A percentile compares a stretch with the other conserved stretches of the same genome.
Evolutionary conservation across 2,113 vertebrate genomes (phyloP).

Genomic region (Rhynchopsitta pachyrhyncha): DNA sequence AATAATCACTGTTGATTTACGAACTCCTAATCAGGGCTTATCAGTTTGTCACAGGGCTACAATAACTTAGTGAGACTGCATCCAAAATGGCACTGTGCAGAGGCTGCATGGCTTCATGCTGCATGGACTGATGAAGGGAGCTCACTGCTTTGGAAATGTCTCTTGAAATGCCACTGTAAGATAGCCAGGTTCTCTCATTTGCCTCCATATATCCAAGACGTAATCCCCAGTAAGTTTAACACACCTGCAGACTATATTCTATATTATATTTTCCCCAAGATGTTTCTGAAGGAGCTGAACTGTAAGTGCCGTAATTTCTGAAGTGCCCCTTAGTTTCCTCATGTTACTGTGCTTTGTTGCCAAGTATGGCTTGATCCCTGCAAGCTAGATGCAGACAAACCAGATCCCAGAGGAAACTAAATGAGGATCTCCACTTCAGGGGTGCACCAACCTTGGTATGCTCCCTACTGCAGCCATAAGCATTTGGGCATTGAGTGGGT

Average conservation of each 20-base stretch:
- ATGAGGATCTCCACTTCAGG: not conserved
- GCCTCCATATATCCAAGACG: not conserved
- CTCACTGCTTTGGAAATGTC: not conserved
- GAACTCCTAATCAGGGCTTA: not conserved
- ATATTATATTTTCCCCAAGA: not conserved
- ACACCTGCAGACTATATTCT: not conserved
- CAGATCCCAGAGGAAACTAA: not conserved
- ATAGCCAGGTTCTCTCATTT: not conserved
- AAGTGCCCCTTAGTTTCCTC: not conserved
- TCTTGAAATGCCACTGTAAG: not conserved
- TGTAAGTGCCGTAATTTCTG: not conserved
- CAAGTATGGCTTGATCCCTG: not conserved
- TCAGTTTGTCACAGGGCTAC: not conserved
- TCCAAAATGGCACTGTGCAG: not conserved
- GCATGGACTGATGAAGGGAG: accelerated
- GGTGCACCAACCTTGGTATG: accelerated
- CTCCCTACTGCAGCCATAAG: not conserved
- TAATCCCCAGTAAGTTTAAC: not conserved
- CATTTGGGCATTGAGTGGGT: not conserved
- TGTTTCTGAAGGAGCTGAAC: not conserved
- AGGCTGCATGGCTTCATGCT: not conserved
- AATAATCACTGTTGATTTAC: not conserved
- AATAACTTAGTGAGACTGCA: not conserved
- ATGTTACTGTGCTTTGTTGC: not conserved
- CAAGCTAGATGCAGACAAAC: not conserved